Base-by-base conservation (phyloP, 2,113 vertebrate genomes). In the Rhinopomastus cyanomelas region DNA sequence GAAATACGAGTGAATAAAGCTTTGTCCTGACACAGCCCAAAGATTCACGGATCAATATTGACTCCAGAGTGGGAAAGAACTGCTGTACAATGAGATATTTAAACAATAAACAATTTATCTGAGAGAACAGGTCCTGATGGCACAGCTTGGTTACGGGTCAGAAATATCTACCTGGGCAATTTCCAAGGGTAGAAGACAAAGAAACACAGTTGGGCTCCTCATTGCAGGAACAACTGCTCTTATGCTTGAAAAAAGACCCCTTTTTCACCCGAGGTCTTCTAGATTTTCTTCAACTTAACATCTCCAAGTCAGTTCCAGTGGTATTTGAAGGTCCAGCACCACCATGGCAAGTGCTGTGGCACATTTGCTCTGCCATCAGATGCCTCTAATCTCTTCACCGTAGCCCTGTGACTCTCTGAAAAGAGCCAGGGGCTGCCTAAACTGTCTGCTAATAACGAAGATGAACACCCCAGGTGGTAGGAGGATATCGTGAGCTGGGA, bases 61-160 rank as follows among this genome's bases (percentile, higher is more conserved):
- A 11, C 4, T 81, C 10, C 42, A 79, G 8, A 19, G 1, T 72
- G 73, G 59, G 22, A 87, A 86, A 75, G 81, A 71, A 30, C 5
- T 78, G 26, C 16, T 61, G 20, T 55, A 82, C 9, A 57, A 39
- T 76, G 30, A 75, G 9, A 49, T 75, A 48, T 66, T 85, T 90
- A 55, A 85, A 80, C 74, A 78, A 71, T 48, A 77, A 57, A 65
- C 36, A 7, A 86, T 84, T 88, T 77, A 44, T 81, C 32, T 78
- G 48, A 88, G 53, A 56, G 30, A 84, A 34, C 6, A 26, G 30
- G 17, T 52, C 11, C 12, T 73, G 39, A 61, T 0, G 5, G 34
- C 12, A 51, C 20, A 66, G 5, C 18, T 71, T 90, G 61, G 39
- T 67, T 78, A 88, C 78, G 8, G 34, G 59, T 36, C 64, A 78